Base-by-base conservation (phyloP, 1,140 invertebrate species). In the Zaprionus nigranus region DNA sequence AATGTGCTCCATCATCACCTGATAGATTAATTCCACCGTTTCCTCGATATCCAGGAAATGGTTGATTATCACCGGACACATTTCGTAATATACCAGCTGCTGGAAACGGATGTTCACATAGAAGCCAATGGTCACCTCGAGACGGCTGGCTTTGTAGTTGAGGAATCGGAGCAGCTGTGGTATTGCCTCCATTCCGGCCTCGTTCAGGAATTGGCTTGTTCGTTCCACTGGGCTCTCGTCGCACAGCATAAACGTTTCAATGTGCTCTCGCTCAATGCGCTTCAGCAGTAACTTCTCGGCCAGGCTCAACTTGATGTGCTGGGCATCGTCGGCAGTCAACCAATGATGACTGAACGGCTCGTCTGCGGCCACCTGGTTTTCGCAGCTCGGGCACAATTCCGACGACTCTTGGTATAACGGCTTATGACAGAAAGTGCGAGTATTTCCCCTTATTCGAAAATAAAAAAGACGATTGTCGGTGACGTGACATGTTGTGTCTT, bases 1-100 rank as follows among this genome's bases (percentile, higher is more conserved):
- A 1, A 86, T 87, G 53, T 87, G 82, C 40, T 86, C 83, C 28
- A 86, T 34, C 26, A 86, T 28, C 30, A 79, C 62, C 15, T 77
- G 82, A 17, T 87, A 87, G n/a, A 82, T 46, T 77, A 86, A 78
- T 13, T 86, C 83, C 22, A 86, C 83, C 0, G 83, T 70, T 6
- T 77, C 76, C 2, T 57, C 80, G 36, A 86, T 82, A 38, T 86
- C 83, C 49, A 86, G 51, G 43, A 82, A 68, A 30, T 86, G 63
- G 22, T 57, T 57, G 5, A 86, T 80, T 17, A 3, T 30, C 1
- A 86, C 26, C 0, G 66, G 46, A 13, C 56, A 77, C 36, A 72
- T 86, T 20, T 86, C 83, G 34, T 46, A 86, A 56, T 72, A 87
- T 63, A 86, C 71, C 13, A 63, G 56, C 7, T 82, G 30, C 20